phyloP scores from a whole-genome alignment of 2,113 vertebrate species.

The Machaerirhynchus nigripectus region DNA sequence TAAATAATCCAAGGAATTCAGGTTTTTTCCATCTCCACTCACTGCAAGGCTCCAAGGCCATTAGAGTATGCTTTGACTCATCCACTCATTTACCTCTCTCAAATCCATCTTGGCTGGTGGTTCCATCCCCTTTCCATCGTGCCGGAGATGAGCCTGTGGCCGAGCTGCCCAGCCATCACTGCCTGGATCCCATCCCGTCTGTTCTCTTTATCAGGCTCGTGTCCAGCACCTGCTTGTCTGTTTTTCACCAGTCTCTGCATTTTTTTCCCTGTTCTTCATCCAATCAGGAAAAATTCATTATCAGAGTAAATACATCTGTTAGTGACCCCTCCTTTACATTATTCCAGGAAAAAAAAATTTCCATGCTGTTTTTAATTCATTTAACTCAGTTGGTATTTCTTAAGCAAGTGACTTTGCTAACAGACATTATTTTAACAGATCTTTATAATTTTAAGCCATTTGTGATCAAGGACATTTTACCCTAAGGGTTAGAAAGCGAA shows the following conservation, averaged over 20 bases:
- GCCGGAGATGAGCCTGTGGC: fast-evolving
- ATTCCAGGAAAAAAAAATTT: background rate
- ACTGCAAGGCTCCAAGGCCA: background rate
- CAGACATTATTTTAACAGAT: background rate
- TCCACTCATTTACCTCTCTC: background rate
- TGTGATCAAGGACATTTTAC: background rate
- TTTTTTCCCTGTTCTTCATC: background rate
- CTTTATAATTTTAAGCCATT: background rate
- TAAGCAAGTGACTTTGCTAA: background rate
- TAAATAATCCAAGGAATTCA: background rate
- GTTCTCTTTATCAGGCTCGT: background rate
- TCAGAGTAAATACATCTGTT: background rate
- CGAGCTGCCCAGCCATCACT: background rate
- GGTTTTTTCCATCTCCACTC: background rate
- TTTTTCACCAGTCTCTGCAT: background rate
- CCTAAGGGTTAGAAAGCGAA: background rate
- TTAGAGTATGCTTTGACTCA: background rate
- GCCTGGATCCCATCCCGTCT: background rate
- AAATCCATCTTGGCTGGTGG: background rate
- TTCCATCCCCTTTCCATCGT: background rate
- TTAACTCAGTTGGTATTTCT: background rate
- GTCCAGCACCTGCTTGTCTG: background rate
- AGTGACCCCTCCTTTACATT: background rate
- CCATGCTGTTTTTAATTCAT: background rate
- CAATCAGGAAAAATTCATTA: background rate